Evolutionary conservation across 2,888 invertebrate species (phyloP).

Genomic region (Eucriotettix oculatus): DNA sequence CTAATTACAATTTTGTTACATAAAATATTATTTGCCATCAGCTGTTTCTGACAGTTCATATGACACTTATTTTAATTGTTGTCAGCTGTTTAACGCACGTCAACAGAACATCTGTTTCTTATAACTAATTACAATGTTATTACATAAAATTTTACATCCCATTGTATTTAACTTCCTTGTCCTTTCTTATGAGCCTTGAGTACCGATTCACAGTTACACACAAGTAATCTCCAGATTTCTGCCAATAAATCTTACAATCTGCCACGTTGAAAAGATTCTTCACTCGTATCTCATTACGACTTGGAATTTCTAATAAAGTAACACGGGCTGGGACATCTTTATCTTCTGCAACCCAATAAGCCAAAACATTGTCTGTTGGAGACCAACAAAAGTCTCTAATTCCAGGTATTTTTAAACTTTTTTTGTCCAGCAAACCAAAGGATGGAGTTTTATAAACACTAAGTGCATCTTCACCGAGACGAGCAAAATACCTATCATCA

Average conservation of each 20-base stretch:
- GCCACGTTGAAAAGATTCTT: slow-evolving; percentile 97
- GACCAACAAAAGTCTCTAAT: slow-evolving; percentile 96
- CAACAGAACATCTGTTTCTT: too few species aligned
- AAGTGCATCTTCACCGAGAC: slow-evolving; percentile 66
- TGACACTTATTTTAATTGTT: too few species aligned
- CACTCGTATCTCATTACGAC: slow-evolving; percentile 68
- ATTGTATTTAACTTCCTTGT: slow-evolving; percentile 87
- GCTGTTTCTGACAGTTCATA: too few species aligned
- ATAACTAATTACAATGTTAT: too few species aligned
- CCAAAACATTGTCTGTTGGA: slow-evolving; percentile 87
- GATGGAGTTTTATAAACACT: slow-evolving; percentile 94
- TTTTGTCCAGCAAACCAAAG: slow-evolving; percentile 85
- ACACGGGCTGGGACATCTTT: slow-evolving; percentile 93
- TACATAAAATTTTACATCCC: too few species aligned
- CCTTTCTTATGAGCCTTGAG: slow-evolving; percentile 73
- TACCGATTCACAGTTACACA: slow-evolving; percentile 88
- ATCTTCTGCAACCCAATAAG: slow-evolving; percentile 97
- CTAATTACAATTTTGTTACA: too few species aligned
- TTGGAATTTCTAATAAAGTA: slow-evolving; percentile 81
- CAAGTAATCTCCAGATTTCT: slow-evolving; percentile 91
- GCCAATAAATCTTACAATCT: slow-evolving; percentile 98
- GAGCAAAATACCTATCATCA: slow-evolving; percentile 88
- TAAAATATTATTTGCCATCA: too few species aligned
- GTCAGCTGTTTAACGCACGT: too few species aligned
- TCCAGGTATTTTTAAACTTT: slow-evolving; percentile 79